Evolutionary conservation across 2,113 vertebrate genomes (phyloP), one percentile per base, ranked within the genome.

Genomic region (Datnioides undecimradiatus): DNA sequence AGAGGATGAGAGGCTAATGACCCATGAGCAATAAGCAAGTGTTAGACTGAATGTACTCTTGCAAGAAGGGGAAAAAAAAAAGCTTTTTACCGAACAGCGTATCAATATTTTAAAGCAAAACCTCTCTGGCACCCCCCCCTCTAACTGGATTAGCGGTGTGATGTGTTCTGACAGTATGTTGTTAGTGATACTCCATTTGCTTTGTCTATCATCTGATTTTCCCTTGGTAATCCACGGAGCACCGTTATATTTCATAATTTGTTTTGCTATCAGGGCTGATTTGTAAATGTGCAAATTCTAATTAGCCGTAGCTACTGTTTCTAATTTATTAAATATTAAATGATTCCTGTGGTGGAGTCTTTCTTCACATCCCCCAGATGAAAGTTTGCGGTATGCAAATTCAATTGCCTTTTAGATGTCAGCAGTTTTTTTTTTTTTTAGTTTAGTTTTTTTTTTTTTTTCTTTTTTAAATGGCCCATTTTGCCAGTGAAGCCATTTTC

Each of bases 161-260:
- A 98, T 98, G 95, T 96, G 95, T 96, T 96, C 96, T 97, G 97
- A 98, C 97, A 96, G 96, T 95, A 82, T 94, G 96, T 95, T 97
- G 97, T 98, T 99, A 98, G 96, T 96, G 96, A 96, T 96, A 97
- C 96, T 96, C 97, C 97, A 98, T 97, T 99, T 97, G 96, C 96
- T 97, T 96, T 96, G 96, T 97, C 96, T 96, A 96, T 98, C 97
- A 97, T 97, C 96, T 96, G 96, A 95, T 97, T 97, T 96, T 95
- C 96, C 93, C 93, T 86, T 80, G 93, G 95, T 96, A 97, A 96
- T 95, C 91, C 17, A 88, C 89, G 91, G 94, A 96, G 97, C 95
- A 95, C 96, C 95, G 96, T 97, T 98, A 99, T 99, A 99, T 98
- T 99, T 99, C 97, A 98, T 98, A 96, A 99, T 99, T 99, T 99